A percentile compares a stretch with the other conserved stretches of the same genome.
Conservation (phyloP, 2,113 vertebrate genomes). For the Oxyura jamaicensis region DNA sequence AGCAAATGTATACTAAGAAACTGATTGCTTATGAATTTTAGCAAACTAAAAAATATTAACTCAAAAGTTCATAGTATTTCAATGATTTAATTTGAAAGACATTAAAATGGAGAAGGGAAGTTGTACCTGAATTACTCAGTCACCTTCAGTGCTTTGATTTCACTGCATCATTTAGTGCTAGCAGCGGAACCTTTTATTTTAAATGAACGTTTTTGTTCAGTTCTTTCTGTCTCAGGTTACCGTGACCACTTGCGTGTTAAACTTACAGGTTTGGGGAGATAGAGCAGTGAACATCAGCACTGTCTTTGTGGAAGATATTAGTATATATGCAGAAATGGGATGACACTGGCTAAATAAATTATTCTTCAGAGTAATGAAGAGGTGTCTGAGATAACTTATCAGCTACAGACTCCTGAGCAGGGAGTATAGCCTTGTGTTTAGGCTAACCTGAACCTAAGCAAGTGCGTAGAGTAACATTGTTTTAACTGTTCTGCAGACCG, state of each 20-base stretch:
- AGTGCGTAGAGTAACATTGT: background rate
- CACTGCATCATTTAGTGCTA: background rate
- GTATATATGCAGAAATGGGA: background rate
- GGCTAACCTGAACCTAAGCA: background rate
- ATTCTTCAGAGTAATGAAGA: background rate
- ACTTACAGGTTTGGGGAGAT: background rate
- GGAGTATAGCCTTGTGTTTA: background rate
- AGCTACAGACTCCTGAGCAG: background rate
- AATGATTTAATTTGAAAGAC: background rate
- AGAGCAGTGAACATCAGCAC: background rate
- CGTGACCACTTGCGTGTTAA: background rate
- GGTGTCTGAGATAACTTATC: background rate
- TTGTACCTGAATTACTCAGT: background rate
- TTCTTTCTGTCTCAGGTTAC: background rate
- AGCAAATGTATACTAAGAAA: background rate
- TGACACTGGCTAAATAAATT: background rate
- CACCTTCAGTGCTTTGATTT: background rate
- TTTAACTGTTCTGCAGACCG: background rate
- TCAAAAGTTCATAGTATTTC: background rate
- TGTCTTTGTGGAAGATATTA: background rate
- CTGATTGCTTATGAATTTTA: background rate
- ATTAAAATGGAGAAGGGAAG: background rate
- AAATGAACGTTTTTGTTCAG: background rate
- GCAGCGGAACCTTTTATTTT: background rate
- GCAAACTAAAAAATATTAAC: background rate